Evolutionary conservation across 2,113 vertebrate species (phyloP).

Genomic region (Thryonomys swinderianus): DNA sequence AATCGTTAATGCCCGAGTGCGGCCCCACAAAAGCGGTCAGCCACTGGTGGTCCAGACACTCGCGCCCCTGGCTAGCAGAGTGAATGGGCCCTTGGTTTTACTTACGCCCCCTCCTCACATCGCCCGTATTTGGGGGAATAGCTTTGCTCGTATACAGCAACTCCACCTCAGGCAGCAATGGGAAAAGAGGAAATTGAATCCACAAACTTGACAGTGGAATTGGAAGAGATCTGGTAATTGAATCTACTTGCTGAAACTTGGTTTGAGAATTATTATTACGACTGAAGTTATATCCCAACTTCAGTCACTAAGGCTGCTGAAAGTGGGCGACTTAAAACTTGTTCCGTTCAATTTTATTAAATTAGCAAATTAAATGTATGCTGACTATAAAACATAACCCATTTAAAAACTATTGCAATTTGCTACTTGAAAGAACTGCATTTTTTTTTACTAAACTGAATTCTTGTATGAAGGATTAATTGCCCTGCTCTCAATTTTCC

Average conservation of each 20-base stretch:
- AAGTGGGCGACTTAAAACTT: not conserved
- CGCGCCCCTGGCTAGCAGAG: conserved; percentile 20
- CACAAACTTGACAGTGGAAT: conserved; percentile 33
- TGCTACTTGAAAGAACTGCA: not conserved
- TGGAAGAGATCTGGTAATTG: conserved; percentile 42
- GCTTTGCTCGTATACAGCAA: conserved; percentile 40
- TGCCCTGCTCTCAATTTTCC: not conserved
- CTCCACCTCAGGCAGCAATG: not conserved
- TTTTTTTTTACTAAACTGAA: conserved; percentile 25
- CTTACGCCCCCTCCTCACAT: not conserved
- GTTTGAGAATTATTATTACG: not conserved
- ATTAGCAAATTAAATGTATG: conserved; percentile 37
- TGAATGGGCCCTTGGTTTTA: conserved; percentile 32
- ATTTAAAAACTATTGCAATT: conserved; percentile 55
- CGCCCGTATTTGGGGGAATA: not conserved
- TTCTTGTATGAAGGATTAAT: not conserved
- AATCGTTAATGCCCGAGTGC: conserved; percentile 72
- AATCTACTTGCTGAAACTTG: conserved; percentile 45
- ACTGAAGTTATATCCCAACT: not conserved
- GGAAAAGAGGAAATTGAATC: conserved; percentile 50
- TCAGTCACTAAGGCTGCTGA: not conserved
- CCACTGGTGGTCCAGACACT: conserved; percentile 41
- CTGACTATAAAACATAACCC: conserved; percentile 3
- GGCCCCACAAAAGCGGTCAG: conserved; percentile 58
- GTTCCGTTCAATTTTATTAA: conserved; percentile 6